Base-by-base conservation (phyloP, 1,140 invertebrate genomes). In the Heterodera schachtii region DNA sequence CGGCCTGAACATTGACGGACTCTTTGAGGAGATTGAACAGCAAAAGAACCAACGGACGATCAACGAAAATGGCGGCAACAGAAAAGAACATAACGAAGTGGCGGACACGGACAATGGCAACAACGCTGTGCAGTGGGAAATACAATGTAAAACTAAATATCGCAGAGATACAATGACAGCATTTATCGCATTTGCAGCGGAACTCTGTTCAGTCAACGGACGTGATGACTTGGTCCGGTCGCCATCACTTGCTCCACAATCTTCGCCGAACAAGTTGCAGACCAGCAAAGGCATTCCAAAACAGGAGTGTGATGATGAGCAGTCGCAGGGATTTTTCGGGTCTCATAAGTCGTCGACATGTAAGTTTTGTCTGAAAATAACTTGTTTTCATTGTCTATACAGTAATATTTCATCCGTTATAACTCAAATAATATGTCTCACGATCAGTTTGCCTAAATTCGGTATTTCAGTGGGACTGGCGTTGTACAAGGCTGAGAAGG, bases 401-500 rank as follows among this genome's bases (percentile, higher is more conserved):
- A 8, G 49, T 8, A 6, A 8, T 52, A 52, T 52, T 52, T 52
- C 11, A 52, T 6, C 6, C 49, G 11, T 11, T 52, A 6, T 52
- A 8, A 8, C 11, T 11, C 49, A 31, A 31, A 31, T 31, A 31
- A 31, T 31, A 31, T 31, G 31, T 31, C 31, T 31, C 31, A 31
- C 41, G 9, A 0, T 19, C 16, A 3, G 11, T 19, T 73, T 13
- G 57, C 16, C 57, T 19, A n/a, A 19, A 16, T 75, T 4, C 13
- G 16, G 13, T n/a, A 5, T 75, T 75, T 43, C 4, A 75, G 74
- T 75, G 19, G 74, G 74, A 19, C 43, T 75, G 31, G 74, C 52
- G 21, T 52, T 75, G 41, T 64, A 75, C 47, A 75, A 75, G 64
- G 74, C 74, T 11, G 74, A 75, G 46, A 66, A 64, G 7, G 74